Conservation (phyloP, 2,797 vertebrate genomes). For the Myotis daubentonii region DNA sequence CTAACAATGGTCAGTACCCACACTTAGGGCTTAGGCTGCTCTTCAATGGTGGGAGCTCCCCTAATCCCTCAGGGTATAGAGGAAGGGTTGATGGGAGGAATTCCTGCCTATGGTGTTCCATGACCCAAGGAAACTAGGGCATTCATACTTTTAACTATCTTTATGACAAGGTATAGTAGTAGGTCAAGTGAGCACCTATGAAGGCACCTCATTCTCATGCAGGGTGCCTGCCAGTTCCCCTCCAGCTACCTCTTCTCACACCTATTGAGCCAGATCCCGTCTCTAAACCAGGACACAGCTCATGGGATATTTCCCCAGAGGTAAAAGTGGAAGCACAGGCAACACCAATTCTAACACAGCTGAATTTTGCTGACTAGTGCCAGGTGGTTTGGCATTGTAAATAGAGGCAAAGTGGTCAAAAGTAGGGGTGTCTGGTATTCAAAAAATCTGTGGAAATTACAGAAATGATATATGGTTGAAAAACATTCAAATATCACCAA, state of each 20-base stretch:
- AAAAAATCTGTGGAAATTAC: constrained; percentile 10
- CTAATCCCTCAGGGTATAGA: neutral
- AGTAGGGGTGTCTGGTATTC: constrained; percentile 2
- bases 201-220: neutral
- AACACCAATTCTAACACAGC: neutral
- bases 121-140: neutral
- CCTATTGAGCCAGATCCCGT: neutral
- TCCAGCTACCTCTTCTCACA: neutral
- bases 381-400: neutral
- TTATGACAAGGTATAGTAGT: neutral
- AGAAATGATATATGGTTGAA: neutral
- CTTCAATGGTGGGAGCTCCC: neutral
- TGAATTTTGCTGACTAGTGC: neutral
- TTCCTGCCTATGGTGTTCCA: neutral
- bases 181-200: neutral
- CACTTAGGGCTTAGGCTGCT: neutral
- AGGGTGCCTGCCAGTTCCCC: neutral
- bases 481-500: constrained; percentile 31
- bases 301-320: neutral
- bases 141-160: neutral
- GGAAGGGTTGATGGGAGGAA: neutral
- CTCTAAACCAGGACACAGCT: neutral
- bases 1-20: neutral
- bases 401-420: neutral
- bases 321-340: neutral